Evolutionary conservation across 2,113 vertebrate genomes (phyloP).

Genomic region (Prolemur simus): DNA sequence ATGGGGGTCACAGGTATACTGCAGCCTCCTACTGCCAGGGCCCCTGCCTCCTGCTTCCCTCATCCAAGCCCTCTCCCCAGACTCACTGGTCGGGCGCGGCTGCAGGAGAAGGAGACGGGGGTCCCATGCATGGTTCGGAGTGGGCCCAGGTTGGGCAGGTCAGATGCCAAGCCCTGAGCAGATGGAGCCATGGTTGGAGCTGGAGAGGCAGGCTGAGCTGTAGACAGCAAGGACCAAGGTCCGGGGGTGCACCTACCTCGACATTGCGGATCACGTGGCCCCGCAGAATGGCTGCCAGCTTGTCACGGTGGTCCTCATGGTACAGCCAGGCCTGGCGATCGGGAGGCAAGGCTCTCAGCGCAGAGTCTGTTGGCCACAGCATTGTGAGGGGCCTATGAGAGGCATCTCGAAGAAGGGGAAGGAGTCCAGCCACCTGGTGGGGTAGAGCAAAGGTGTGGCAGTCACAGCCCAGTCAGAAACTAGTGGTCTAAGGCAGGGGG

Average conservation of each 20-base stretch:
- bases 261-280: slow-evolving; percentile 90
- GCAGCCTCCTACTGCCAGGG: neutral
- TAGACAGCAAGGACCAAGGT: neutral
- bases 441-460: neutral
- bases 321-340: slow-evolving; percentile 90
- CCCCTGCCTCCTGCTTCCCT: neutral
- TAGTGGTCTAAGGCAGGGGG: neutral
- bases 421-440: slow-evolving; percentile 86
- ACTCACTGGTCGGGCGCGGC: slow-evolving; percentile 88
- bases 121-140: slow-evolving; percentile 91
- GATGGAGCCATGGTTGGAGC: neutral
- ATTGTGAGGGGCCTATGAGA: slow-evolving; percentile 91
- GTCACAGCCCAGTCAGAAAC: neutral
- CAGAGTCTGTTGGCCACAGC: slow-evolving; percentile 94
- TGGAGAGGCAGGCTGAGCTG: neutral
- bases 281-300: slow-evolving; percentile 89
- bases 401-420: slow-evolving; percentile 83
- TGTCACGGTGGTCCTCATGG: slow-evolving; percentile 88
- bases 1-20: neutral
- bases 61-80: neutral
- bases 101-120: slow-evolving; percentile 88
- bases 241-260: slow-evolving; percentile 79
- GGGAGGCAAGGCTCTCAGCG: slow-evolving; percentile 85
- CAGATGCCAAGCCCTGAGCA: slow-evolving; percentile 80
- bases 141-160: slow-evolving; percentile 74